Conservation (phyloP, 2,113 vertebrate species). For the Oophaga pumilio region DNA sequence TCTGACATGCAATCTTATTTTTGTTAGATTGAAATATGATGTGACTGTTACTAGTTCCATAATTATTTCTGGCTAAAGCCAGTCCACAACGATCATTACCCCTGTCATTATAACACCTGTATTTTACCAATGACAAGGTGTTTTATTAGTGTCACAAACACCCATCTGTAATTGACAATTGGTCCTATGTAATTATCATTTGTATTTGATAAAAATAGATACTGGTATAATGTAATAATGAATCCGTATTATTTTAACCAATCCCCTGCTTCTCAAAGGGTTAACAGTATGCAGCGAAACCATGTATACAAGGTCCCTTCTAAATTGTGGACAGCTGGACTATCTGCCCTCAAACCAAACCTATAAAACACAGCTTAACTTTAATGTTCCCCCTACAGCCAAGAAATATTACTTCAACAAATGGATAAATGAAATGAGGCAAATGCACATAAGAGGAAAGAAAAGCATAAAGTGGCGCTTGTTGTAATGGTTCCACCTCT, state of each 20-base stretch:
- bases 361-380: slow-evolving; percentile 56
- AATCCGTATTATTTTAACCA: neutral
- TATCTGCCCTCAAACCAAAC: slow-evolving; percentile 42
- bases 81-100: neutral
- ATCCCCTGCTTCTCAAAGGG: neutral
- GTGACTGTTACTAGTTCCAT: neutral
- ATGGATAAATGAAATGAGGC: slow-evolving; percentile 56
- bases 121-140: neutral
- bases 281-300: neutral
- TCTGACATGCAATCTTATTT: neutral
- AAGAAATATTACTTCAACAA: slow-evolving; percentile 57
- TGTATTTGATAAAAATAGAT: neutral
- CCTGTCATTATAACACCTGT: neutral
- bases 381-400: slow-evolving; percentile 57
- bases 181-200: neutral
- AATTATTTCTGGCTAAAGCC: neutral
- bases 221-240: neutral
- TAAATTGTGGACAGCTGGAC: slow-evolving; percentile 40
- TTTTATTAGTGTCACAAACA: neutral
- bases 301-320: slow-evolving; percentile 3
- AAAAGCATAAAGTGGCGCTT: slow-evolving; percentile 47
- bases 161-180: neutral
- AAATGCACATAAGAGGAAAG: slow-evolving; percentile 52
- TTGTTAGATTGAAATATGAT: neutral
- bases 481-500: slow-evolving; percentile 45